phyloP scores from a whole-genome alignment of 2,888 invertebrate species.

The Ochropacha duplaris region DNA sequence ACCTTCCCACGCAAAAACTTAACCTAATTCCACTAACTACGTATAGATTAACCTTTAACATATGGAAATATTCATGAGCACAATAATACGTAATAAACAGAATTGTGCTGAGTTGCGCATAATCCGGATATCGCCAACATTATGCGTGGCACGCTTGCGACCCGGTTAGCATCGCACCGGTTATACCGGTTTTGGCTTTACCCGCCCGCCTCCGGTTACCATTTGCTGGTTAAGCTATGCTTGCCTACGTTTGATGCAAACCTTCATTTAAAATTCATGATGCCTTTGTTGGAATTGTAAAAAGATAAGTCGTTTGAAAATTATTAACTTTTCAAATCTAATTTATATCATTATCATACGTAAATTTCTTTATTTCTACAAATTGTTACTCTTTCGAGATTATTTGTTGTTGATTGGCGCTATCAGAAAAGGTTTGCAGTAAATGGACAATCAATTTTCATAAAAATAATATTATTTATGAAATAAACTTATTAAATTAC shows the following conservation, averaged over 20 bases:
- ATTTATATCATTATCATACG: too few species aligned
- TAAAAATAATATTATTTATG: neutral
- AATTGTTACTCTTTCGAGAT: too few species aligned
- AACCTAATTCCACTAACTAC: neutral
- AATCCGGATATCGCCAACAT: slow-evolving; percentile 39
- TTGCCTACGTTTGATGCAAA: slow-evolving; percentile 7
- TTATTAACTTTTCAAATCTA: too few species aligned
- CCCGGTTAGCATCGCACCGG: slow-evolving; percentile 28
- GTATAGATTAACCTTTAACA: slow-evolving; percentile 14
- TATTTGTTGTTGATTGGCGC: too few species aligned
- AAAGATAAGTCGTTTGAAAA: too few species aligned
- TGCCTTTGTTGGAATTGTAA: too few species aligned
- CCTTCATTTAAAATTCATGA: neutral
- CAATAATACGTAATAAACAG: slow-evolving; percentile 44
- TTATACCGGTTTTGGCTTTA: slow-evolving; percentile 9
- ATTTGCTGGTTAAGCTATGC: slow-evolving; percentile 24
- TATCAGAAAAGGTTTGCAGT: too few species aligned
- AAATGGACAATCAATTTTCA: too few species aligned
- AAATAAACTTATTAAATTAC: neutral
- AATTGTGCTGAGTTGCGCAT: slow-evolving; percentile 18
- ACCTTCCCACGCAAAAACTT: neutral
- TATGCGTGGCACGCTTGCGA: slow-evolving; percentile 42
- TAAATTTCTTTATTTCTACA: too few species aligned
- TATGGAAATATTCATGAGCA: slow-evolving; percentile 39
- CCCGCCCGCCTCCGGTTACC: slow-evolving; percentile 16